phyloP scores from a whole-genome alignment of 2,113 vertebrate genomes.

The Poecile atricapillus region DNA sequence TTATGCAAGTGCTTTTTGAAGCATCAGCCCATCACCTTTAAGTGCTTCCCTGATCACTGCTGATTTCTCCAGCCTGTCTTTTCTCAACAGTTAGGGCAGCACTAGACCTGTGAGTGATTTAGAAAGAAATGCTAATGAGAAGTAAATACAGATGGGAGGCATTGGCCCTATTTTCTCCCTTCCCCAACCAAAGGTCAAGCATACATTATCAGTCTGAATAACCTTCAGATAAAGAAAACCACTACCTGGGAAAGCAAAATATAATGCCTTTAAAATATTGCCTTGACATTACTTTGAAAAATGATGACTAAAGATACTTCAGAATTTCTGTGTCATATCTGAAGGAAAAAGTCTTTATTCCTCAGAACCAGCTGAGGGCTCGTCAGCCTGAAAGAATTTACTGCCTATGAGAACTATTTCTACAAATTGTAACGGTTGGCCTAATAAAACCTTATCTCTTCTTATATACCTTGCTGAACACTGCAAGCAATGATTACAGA shows the following conservation, averaged over 20 bases:
- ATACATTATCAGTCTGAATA: not conserved
- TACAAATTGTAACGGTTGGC: not conserved
- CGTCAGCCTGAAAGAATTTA: not conserved
- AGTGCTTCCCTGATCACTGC: conserved; percentile 13
- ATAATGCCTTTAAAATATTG: not conserved
- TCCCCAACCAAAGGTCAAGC: not conserved
- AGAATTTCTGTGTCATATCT: not conserved
- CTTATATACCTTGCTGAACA: not conserved
- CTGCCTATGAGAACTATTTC: not conserved
- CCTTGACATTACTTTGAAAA: not conserved
- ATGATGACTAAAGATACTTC: not conserved
- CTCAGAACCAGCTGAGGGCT: not conserved
- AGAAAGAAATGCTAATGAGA: not conserved
- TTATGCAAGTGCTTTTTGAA: conserved; percentile 40
- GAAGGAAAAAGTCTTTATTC: not conserved
- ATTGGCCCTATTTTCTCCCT: not conserved
- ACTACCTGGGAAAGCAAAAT: not conserved
- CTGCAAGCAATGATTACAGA: not conserved
- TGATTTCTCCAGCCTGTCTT: conserved; percentile 26
- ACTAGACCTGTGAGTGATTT: not conserved
- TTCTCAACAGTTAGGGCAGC: not conserved
- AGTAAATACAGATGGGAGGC: not conserved
- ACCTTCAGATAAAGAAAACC: not conserved
- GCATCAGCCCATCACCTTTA: conserved; percentile 38
- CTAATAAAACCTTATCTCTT: not conserved